Percentiles rank a stretch among this genome's conserved stretches.
Evolutionary conservation across 2,888 invertebrate genomes (phyloP).

Genomic region (Cataglyphis cursor): DNA sequence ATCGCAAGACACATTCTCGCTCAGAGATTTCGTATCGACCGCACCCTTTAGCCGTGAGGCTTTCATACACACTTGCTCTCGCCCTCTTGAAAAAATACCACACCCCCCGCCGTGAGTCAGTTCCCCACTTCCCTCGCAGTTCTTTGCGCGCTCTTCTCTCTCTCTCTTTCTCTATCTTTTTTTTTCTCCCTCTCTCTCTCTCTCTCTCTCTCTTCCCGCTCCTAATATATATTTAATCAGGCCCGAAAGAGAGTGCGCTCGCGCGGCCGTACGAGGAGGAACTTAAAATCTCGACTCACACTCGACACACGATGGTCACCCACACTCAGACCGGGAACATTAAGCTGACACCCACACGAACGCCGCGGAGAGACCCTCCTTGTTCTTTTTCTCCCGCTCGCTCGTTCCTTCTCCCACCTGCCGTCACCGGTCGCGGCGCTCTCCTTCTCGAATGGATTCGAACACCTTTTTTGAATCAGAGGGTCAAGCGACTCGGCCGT

Average conservation of each 20-base stretch:
- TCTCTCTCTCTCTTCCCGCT: slow-evolving; percentile 70
- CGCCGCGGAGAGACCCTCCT: slow-evolving; percentile 51
- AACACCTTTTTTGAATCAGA: slow-evolving; percentile 86
- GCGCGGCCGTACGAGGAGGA: slow-evolving; percentile 66
- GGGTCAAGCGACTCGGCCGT: slow-evolving; percentile 86
- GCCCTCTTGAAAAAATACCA: slow-evolving; percentile 83
- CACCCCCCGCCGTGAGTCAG: slow-evolving; percentile 82
- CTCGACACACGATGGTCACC: slow-evolving; percentile 76
- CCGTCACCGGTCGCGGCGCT: slow-evolving; percentile 63
- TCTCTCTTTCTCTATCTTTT: slow-evolving; percentile 63
- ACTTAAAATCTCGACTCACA: slow-evolving; percentile 75
- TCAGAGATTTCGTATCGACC: slow-evolving; percentile 76
- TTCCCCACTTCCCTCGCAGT: slow-evolving; percentile 61
- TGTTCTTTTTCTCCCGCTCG: slow-evolving; percentile 60
- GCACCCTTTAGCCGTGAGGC: slow-evolving; percentile 78
- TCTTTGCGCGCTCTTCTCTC: slow-evolving; percentile 64
- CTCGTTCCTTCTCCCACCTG: slow-evolving; percentile 56
- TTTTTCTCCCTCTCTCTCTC: slow-evolving; percentile 63
- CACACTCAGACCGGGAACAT: slow-evolving; percentile 77
- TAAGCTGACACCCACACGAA: slow-evolving; percentile 83
- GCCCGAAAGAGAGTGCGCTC: slow-evolving; percentile 79
- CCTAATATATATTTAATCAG: slow-evolving; percentile 86
- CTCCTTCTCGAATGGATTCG: slow-evolving; percentile 81
- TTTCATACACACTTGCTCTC: slow-evolving; percentile 70
- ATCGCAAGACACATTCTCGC: slow-evolving; percentile 68